Evolutionary conservation across 2,888 invertebrate species (phyloP), one percentile per base, ranked within the genome.

Genomic region (Drosophila kuntzei): DNA sequence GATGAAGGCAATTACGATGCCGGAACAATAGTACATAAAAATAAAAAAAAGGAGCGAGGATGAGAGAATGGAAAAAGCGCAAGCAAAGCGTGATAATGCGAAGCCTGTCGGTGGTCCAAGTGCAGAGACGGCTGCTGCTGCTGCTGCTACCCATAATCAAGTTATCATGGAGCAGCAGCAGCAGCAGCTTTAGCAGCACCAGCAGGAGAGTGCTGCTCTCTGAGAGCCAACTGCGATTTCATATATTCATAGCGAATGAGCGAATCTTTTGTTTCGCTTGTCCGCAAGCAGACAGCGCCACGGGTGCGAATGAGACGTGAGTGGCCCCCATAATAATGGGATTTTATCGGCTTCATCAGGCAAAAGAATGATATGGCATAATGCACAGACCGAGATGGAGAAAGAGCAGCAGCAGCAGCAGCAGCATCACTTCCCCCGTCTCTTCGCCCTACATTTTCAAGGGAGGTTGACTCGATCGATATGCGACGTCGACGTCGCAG

Each of bases 241-340:
- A 78, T 76, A 78, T 91, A 91, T 91, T 91, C 91, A 91, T 92
- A 91, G 91, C 92, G 90, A 49, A 91, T 91, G 92, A 91, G 90
- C 90, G 91, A 90, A 89, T 91, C 81, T 87, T 84, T 89, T 86
- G 88, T 90, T 90, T 91, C 91, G 79, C 73, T 90, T 89, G 84
- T 74, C 83, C 89, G 75, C 89, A 90, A 87, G 80, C 70, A 80
- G 61, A 14, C n/a, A 34, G 47, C 47, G 55, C 61, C 62, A 57
- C 60, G 61, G 68, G 91, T 76, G 90, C 77, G 86, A 91, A 71
- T 76, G 87, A 83, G 89, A 91, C 71, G 74, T 74, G 80, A 73
- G 80, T 87, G 79, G 78, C 90, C 90, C 91, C 90, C 91, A 91
- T 91, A 92, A 91, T 91, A 92, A 91, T 91, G 88, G 90, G 91